Conservation (phyloP, 2,888 invertebrate species). For the Julus scanicus region DNA sequence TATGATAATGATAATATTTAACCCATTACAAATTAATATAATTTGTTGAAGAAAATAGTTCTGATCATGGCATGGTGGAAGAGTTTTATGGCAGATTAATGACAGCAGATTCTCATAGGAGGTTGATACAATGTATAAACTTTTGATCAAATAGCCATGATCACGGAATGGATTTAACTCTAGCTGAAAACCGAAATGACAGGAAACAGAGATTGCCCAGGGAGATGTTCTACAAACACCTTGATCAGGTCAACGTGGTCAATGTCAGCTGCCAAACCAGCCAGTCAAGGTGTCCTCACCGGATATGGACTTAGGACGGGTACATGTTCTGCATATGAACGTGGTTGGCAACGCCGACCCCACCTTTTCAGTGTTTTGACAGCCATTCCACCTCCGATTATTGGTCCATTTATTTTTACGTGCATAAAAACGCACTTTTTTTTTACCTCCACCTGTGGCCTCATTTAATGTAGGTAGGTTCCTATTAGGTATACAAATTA, state of each 20-base stretch:
- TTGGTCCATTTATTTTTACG: background rate
- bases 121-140: too few species aligned
- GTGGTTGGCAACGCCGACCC: background rate
- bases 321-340: background rate
- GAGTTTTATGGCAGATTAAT: too few species aligned
- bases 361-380: background rate
- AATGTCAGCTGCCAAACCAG: conserved; percentile 17
- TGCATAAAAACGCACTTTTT: background rate
- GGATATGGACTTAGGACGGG: background rate
- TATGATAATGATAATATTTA: too few species aligned
- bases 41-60: too few species aligned
- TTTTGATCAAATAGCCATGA: too few species aligned
- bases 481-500: background rate
- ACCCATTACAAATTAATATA: too few species aligned
- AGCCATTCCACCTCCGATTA: background rate
- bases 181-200: background rate
- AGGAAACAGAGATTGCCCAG: background rate
- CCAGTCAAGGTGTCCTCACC: background rate
- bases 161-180: too few species aligned
- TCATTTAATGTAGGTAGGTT: conserved; percentile 21
- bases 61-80: too few species aligned
- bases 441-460: conserved; percentile 35
- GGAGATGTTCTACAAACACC: background rate
- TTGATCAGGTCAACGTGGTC: background rate
- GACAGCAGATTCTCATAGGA: too few species aligned